Base-by-base conservation (phyloP, 2,888 invertebrate species). In the Desoria tigrina region DNA sequence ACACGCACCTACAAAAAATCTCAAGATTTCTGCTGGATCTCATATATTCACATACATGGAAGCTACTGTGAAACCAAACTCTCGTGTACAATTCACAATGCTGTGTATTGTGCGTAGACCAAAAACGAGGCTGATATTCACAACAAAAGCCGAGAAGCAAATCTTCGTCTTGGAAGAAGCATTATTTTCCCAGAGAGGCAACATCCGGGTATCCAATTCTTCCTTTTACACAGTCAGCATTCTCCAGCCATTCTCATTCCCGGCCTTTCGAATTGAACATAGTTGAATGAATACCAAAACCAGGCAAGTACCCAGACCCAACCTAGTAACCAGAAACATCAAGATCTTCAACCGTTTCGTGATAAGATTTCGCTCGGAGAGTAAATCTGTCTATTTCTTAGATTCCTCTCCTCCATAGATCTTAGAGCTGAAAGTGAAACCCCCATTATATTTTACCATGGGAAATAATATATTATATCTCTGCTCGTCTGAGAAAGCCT, bases 141-240 rank as follows among this genome's bases (percentile, higher is more conserved):
- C 45, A 45, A 45, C 4, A 45, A 45, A 45, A 45, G 16, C 45
- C 51, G 11, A 14, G n/a, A n/a, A n/a, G n/a, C n/a, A n/a, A n/a
- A n/a, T n/a, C n/a, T n/a, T n/a, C n/a, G n/a, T n/a, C n/a, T n/a
- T n/a, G n/a, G n/a, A n/a, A n/a, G n/a, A 32, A 32, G 51, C 51
- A 51, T 23, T 51, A 51, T 51, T 16, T 51, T 51, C 26, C 26
- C 51, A 51, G 24, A 26, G 51, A 51, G n/a, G 23, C 26, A 11
- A 51, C 51, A 51, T 51, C 51, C 51, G 51, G 51, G 26, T 23
- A 51, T 51, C 51, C 51, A 26, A 51, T 51, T 51, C 51, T 24
- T 6, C 14, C 18, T 24, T 51, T 51, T 24, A 7, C 51, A 51
- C 24, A 51, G 51, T 51, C 26, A 51, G 51, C 51, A 51, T 51